Evolutionary conservation across 2,113 vertebrate genomes (phyloP), one percentile per base, ranked within the genome.

Genomic region (Ellobius talpinus): DNA sequence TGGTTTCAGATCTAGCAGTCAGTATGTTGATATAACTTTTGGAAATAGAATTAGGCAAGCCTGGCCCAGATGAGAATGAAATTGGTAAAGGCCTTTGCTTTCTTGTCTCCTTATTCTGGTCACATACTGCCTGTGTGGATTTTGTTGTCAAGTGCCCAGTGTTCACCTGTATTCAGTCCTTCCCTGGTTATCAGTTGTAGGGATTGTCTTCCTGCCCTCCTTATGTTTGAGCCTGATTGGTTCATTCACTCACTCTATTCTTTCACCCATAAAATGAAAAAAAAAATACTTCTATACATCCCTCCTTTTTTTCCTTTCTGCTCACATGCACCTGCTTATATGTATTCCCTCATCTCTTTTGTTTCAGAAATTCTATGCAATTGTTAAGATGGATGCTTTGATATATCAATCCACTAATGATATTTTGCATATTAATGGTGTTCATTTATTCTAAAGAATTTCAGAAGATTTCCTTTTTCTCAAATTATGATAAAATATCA

Each of bases 381-480:
- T 72, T 72, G 36, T n/a, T 72, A 6, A 90, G 1, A 50, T 89
- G 31, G 36, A 58, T 87, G 63, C 88, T 39, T 36, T 91, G 78
- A 26, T 42, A 81, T 29, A 70, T 33, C n/a, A 78, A 58, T 77
- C 39, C 7, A 61, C 31, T 33, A 76, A 24, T 84, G 91, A 0
- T 11, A 50, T 95, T 65, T 29, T 86, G 36, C 5, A 82, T 61
- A 11, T 66, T 58, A 52, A 81, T 47, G 23, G 36, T 86, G 3
- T 33, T 33, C 65, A 93, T 96, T 90, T 7, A 88, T 39, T 92
- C 66, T 21, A 47, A 63, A 31, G 31, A 87, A 91, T 82, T 89
- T 31, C 39, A 78, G n/a, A 66, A 72, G 52, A n/a, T 63, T 52
- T 13, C 47, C 42, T 92, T 94, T 66, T 92, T 88, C 4, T 88